Percentiles rank a stretch among this genome's conserved stretches.
Conservation (phyloP, 2,888 invertebrate genomes). For the Caenorhabditis sinica region DNA sequence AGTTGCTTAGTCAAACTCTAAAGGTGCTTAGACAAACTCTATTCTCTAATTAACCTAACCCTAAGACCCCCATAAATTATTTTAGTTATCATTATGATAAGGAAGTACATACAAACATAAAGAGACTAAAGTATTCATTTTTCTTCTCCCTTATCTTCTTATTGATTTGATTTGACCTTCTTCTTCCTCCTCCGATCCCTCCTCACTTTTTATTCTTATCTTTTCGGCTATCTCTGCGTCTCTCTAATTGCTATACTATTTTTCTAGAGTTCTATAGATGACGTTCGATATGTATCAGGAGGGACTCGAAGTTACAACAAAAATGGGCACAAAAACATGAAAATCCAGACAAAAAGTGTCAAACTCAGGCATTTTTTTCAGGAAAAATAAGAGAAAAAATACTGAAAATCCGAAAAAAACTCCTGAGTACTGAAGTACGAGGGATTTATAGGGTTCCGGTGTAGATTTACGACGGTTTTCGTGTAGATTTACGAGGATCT, state of each 20-base stretch:
- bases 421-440: too few relatives aligned
- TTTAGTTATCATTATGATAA: neutral
- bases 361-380: neutral
- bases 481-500: too few relatives aligned
- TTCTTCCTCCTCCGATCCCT: neutral
- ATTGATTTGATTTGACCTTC: constrained; percentile 39
- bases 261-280: neutral
- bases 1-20: too few relatives aligned
- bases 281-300: neutral
- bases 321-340: too few relatives aligned
- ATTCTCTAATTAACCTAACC: neutral
- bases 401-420: too few relatives aligned
- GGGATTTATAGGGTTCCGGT: too few relatives aligned
- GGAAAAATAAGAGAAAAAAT: too few relatives aligned
- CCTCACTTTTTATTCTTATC: neutral
- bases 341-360: neutral
- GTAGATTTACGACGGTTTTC: too few relatives aligned
- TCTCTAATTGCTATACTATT: too few relatives aligned
- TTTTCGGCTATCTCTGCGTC: too few relatives aligned
- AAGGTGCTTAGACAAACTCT: too few relatives aligned
- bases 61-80: neutral
- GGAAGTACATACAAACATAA: neutral
- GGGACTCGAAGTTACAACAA: neutral
- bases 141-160: constrained; percentile 8
- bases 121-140: neutral